These are phyloP conservation scores for Pogonus chalceus DNA, from an alignment of 1,140 invertebrate species.

Conservation along the genomic window DNA sequence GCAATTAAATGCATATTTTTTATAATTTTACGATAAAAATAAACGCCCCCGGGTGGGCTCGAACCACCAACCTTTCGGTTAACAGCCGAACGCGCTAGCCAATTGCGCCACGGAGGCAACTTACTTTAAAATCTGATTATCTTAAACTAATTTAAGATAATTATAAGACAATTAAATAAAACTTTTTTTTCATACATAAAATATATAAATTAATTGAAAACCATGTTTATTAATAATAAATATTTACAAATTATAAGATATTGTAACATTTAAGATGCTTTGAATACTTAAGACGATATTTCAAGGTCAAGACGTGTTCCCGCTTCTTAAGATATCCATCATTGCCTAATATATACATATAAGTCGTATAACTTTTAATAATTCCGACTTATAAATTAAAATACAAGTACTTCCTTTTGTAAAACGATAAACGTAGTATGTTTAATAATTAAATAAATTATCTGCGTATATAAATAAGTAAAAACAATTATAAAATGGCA, in stretches of 20 bases:
- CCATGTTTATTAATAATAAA: not conserved
- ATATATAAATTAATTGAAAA: not conserved
- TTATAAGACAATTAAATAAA: not conserved
- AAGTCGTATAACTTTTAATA: no score
- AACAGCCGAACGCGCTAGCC: conserved; percentile 68
- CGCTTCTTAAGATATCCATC: no score
- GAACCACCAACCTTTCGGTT: conserved; percentile 68
- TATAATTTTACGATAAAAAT: conserved; percentile 20
- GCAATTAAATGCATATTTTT: not conserved
- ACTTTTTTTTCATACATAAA: not conserved
- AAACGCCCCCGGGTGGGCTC: conserved; percentile 55
- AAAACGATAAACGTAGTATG: no score
- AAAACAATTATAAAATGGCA: no score
- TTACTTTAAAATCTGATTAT: not conserved
- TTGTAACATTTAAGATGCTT: not conserved
- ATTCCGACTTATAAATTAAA: no score
- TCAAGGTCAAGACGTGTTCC: no score
- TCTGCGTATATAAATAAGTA: no score
- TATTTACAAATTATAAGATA: not conserved
- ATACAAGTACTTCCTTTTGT: no score
- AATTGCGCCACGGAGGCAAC: conserved; percentile 54
- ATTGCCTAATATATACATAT: no score
- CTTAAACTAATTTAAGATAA: not conserved
- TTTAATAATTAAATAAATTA: no score
- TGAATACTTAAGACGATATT: no score